Conservation (phyloP, 2,888 invertebrate genomes). For the Amblyteles armatorius region DNA sequence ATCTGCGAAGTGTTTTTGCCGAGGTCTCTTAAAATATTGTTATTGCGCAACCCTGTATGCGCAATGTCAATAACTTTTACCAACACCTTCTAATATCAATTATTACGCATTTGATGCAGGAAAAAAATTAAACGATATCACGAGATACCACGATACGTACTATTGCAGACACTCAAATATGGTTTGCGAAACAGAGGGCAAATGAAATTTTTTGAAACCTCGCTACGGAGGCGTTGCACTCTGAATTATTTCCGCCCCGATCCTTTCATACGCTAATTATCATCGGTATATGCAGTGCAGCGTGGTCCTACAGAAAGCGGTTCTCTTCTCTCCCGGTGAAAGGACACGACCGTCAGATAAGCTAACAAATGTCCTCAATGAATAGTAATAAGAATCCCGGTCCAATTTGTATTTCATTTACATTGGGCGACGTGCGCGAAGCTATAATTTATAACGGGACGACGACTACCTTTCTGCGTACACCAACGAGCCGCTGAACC, state of each 20-base stretch:
- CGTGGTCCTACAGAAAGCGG: conserved; percentile 14
- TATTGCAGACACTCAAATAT: background rate
- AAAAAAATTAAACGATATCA: too few species aligned
- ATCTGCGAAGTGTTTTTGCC: background rate
- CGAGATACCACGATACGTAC: too few species aligned
- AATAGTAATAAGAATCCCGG: conserved; percentile 80
- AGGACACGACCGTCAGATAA: conserved; percentile 77
- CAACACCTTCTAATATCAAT: too few species aligned
- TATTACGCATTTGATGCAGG: too few species aligned
- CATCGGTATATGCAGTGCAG: conserved; percentile 15
- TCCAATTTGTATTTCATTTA: conserved; percentile 82
- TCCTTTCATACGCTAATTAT: conserved; percentile 51
- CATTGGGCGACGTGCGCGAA: conserved; percentile 75
- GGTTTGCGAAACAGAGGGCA: background rate
- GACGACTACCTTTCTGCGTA: conserved; percentile 48
- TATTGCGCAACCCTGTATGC: background rate
- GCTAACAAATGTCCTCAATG: conserved; percentile 82
- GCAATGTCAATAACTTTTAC: background rate
- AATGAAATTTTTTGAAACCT: conserved; percentile 1
- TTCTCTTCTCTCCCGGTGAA: conserved; percentile 41
- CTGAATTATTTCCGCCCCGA: background rate
- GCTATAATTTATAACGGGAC: conserved; percentile 76
- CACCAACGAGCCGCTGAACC: conserved; percentile 59
- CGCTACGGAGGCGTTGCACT: background rate
- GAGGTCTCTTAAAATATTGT: background rate